These are phyloP conservation scores for Sesia apiformis DNA, from an alignment of 2,888 invertebrate genomes.

Conservation along the genomic window DNA sequence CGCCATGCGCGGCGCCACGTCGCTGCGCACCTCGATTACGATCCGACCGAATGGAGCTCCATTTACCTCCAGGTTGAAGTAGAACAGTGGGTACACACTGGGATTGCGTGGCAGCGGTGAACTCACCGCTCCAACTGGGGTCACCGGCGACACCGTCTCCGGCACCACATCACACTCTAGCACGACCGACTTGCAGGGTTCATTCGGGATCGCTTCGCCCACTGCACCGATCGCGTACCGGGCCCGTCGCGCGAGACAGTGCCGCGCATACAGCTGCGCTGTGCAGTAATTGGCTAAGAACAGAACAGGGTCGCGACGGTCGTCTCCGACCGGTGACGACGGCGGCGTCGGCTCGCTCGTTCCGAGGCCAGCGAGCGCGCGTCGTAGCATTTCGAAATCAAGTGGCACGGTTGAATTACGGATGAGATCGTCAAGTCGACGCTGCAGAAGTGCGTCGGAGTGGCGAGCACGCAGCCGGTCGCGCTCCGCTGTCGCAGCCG, in stretches of 20 bases:
- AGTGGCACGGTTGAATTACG: slow-evolving; percentile 79
- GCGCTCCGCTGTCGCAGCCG: slow-evolving; percentile 77
- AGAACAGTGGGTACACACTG: slow-evolving; percentile 79
- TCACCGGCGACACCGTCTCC: slow-evolving; percentile 14
- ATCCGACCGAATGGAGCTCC: slow-evolving; percentile 81
- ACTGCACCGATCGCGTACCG: background rate
- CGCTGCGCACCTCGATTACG: slow-evolving; percentile 84
- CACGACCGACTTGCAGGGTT: slow-evolving; percentile 16
- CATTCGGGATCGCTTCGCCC: slow-evolving; percentile 18
- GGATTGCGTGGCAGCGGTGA: slow-evolving; percentile 27
- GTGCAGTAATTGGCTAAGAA: slow-evolving; percentile 85
- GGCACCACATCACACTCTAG: slow-evolving; percentile 11
- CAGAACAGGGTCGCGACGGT: slow-evolving; percentile 78
- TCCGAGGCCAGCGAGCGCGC: slow-evolving; percentile 73
- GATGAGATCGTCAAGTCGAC: slow-evolving; percentile 81
- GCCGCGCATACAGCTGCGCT: slow-evolving; percentile 80
- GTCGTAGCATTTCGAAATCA: slow-evolving; percentile 79
- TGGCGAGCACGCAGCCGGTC: slow-evolving; percentile 79
- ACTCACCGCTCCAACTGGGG: slow-evolving; percentile 25
- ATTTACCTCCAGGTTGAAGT: slow-evolving; percentile 84
- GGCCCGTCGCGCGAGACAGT: slow-evolving; percentile 44
- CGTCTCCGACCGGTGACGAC: slow-evolving; percentile 22
- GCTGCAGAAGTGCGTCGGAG: slow-evolving; percentile 82
- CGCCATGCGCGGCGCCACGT: slow-evolving; percentile 87
- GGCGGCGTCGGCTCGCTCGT: slow-evolving; percentile 37